Evolutionary conservation across 2,113 vertebrate species (phyloP), one percentile per base, ranked within the genome.

Genomic region (Psephotus haematonotus): DNA sequence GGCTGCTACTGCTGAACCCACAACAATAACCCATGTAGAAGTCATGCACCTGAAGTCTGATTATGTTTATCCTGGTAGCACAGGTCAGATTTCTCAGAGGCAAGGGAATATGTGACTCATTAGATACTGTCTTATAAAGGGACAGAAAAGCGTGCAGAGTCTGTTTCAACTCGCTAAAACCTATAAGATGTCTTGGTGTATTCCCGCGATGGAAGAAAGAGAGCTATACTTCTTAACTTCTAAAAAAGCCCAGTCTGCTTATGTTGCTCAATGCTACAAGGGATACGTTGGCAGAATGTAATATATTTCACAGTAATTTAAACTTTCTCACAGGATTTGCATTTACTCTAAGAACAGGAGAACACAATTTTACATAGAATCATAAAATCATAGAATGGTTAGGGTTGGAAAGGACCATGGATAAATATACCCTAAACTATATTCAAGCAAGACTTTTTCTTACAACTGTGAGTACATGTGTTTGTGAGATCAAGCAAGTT

Each of bases 81-180:
- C 11, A n/a, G 31, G 14, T 19, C 64, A 24, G 15, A 22, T 60
- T 92, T 33, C 55, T 55, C 17, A 37, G 55, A 44, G 22, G 28
- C 0, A 69, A n/a, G 11, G 69, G 20, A 69, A 6, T 7, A 10
- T 5, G 29, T 10, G 15, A 60, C 2, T 33, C 39, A 12, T n/a
- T 49, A 52, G 47, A 28, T 44, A 8, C 7, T 70, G 23, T 13
- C 44, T 79, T 79, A 16, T 23, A 63, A 46, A 62, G 53, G 24
- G 28, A 31, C 27, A 81, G 31, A 63, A 80, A 70, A 15, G 4
- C 33, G 13, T 59, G 17, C n/a, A 62, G 27, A 80, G 27, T 14
- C 20, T 75, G 3, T 50, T 46, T 90, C 19, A 78, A 17, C 29
- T 41, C 3, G 0, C 31, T 70, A 39, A 70, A 83, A 59, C 25